Evolutionary conservation across 2,113 vertebrate genomes (phyloP), one percentile per base, ranked within the genome.

Genomic region (Ictalurus furcatus): DNA sequence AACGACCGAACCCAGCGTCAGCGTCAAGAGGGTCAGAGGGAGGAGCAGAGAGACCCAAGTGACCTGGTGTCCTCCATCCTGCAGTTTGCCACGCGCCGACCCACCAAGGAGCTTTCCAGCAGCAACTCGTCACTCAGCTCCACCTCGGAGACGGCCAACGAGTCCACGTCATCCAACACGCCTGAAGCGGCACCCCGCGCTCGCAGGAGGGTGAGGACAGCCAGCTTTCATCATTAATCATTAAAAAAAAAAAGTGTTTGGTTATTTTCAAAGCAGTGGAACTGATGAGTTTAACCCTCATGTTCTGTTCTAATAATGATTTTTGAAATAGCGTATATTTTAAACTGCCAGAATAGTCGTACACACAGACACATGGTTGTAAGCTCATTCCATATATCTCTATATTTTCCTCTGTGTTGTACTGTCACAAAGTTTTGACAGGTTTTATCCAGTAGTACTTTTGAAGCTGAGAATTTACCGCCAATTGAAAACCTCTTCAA

Each of bases 51-150:
- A 88, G 97, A 98, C 89, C 94, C 96, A 88, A 96, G 96, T 0
- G 98, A 98, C 91, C 95, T 97, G 92, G 97, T 97, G 91, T 93
- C 97, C 82, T 98, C 97, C 73, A 97, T 97, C 92, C 96, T 98
- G 87, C 97, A 97, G 3, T 97, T 98, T 21, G 97, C 96, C 92
- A 94, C 95, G 80, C 98, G 96, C 95, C 96, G 93, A 87, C 93
- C 96, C 91, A 98, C 97, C 94, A 99, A 97, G 93, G 98, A 99
- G 93, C 95, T 99, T 91, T 99, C 98, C 94, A 99, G 98, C 97
- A 99, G 98, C 96, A 99, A 98, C 94, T 99, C 98, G 30, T 99
- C 98, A 94, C 98, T 99, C 84, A 99, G 98, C 95, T 99, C 98
- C 89, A 98, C 97, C 87, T 98, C 98, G 1, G 98, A 99, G 95